These are phyloP conservation scores for Dasysyrphus albostriatus DNA, from an alignment of 2,888 invertebrate species.

Conservation along the genomic window DNA sequence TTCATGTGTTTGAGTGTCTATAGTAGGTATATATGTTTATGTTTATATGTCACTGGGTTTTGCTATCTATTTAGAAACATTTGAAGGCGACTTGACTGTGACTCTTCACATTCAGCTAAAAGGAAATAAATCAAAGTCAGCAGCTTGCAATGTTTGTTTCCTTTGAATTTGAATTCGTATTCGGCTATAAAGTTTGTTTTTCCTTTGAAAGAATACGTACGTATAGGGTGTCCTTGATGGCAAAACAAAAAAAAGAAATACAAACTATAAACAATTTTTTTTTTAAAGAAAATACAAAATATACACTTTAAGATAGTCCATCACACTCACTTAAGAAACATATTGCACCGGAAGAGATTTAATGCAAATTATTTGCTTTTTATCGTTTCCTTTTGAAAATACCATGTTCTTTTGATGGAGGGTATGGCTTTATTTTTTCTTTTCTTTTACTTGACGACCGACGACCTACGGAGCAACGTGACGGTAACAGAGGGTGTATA, in stretches of 20 bases:
- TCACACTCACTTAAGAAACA: constrained; percentile 50
- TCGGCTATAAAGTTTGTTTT: constrained; percentile 23
- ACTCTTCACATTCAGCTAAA: constrained; percentile 25
- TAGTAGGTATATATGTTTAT: not conserved
- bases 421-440: not conserved
- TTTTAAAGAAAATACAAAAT: not conserved
- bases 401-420: constrained; percentile 27
- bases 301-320: constrained; percentile 61
- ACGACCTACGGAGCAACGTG: not conserved
- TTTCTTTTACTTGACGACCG: constrained; percentile 20
- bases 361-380: constrained; percentile 51
- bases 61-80: constrained; percentile 44
- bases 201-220: not conserved
- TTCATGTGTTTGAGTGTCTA: constrained; percentile 3
- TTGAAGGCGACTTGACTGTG: constrained; percentile 36
- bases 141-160: constrained; percentile 23
- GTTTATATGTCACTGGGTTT: not conserved
- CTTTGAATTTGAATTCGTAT: constrained; percentile 29
- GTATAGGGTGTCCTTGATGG: constrained; percentile 21
- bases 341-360: constrained; percentile 64
- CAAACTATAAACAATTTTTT: not conserved
- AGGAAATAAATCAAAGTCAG: constrained; percentile 71
- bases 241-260: not conserved
- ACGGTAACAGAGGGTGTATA: constrained; percentile 1
- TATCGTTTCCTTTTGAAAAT: constrained; percentile 19